Conservation (phyloP, 2,888 invertebrate species). For the Euzophera pinguis region DNA sequence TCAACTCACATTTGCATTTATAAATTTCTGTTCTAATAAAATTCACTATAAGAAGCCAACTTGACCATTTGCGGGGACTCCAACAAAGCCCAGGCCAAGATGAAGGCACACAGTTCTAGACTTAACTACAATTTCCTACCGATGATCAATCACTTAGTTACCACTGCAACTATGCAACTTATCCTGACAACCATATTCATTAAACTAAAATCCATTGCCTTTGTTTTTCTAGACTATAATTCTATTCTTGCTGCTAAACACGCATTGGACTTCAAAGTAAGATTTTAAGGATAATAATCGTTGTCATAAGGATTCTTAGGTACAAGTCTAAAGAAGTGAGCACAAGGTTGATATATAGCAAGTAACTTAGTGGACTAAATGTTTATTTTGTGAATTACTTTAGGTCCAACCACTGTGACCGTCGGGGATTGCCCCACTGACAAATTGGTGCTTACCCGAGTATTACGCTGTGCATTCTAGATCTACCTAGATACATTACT, state of each 20-base stretch:
- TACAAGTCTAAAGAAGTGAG: slow-evolving; percentile 14
- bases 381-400: slow-evolving; percentile 17
- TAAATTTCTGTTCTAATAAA: no score
- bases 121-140: slow-evolving; percentile 35
- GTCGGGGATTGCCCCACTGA: not conserved
- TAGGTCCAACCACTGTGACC: slow-evolving; percentile 12
- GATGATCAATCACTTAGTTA: slow-evolving; percentile 38
- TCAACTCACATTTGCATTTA: no score
- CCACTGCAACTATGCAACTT: slow-evolving; percentile 14
- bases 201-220: slow-evolving; percentile 5
- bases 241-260: not conserved
- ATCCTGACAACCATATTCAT: not conserved
- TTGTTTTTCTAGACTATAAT: not conserved
- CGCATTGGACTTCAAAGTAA: not conserved
- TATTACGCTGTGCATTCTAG: not conserved
- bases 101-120: slow-evolving; percentile 29
- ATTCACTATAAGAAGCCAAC: not conserved
- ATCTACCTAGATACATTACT: not conserved
- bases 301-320: not conserved
- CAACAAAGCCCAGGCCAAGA: slow-evolving; percentile 20
- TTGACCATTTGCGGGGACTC: not conserved
- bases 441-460: not conserved
- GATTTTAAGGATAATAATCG: not conserved
- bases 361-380: slow-evolving; percentile 26
- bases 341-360: slow-evolving; percentile 31